Evolutionary conservation across 2,888 invertebrate species (phyloP).

Genomic region (Panorpa germanica): DNA sequence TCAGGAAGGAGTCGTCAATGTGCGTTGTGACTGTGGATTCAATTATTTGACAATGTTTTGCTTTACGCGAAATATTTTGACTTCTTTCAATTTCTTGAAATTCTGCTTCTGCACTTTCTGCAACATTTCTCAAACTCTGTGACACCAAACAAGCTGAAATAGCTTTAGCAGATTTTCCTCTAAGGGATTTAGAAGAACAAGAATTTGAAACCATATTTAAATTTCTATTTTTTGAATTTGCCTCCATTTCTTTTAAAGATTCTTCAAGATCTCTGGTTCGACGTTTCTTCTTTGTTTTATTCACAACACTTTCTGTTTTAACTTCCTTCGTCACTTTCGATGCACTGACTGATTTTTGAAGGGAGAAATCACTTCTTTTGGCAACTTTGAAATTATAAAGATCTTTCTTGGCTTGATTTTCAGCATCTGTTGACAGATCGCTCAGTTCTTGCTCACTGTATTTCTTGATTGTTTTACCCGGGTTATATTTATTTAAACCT

Average conservation of each 20-base stretch:
- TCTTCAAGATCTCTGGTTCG: slow-evolving; percentile 23
- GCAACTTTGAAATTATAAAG: slow-evolving; percentile 36
- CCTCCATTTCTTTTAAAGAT: slow-evolving; percentile 27
- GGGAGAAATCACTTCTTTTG: slow-evolving; percentile 39
- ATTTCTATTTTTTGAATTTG: slow-evolving; percentile 24
- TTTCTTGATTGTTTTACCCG: slow-evolving; percentile 38
- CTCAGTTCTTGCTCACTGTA: slow-evolving; percentile 49
- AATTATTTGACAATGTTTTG: no score
- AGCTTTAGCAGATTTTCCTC: slow-evolving; percentile 57
- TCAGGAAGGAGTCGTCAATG: slow-evolving; percentile 33
- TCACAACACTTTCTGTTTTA: slow-evolving; percentile 29
- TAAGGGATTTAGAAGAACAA: no score
- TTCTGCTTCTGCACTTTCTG: slow-evolving; percentile 21
- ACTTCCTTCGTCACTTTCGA: slow-evolving; percentile 44
- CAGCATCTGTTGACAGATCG: slow-evolving; percentile 42
- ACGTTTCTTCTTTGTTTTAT: slow-evolving; percentile 29
- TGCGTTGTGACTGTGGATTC: no score
- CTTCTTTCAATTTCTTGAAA: slow-evolving; percentile 21
- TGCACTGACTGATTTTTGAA: slow-evolving; percentile 39
- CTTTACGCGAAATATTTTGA: no score
- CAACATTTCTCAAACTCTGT: slow-evolving; percentile 29
- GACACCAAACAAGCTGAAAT: slow-evolving; percentile 46
- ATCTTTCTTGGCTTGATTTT: slow-evolving; percentile 48
- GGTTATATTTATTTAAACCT: slow-evolving; percentile 44
- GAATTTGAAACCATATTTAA: slow-evolving; percentile 26